Percentiles rank a stretch among this genome's conserved stretches.
Conservation (phyloP, 2,113 vertebrate species). For the Boleophthalmus pectinirostris region DNA sequence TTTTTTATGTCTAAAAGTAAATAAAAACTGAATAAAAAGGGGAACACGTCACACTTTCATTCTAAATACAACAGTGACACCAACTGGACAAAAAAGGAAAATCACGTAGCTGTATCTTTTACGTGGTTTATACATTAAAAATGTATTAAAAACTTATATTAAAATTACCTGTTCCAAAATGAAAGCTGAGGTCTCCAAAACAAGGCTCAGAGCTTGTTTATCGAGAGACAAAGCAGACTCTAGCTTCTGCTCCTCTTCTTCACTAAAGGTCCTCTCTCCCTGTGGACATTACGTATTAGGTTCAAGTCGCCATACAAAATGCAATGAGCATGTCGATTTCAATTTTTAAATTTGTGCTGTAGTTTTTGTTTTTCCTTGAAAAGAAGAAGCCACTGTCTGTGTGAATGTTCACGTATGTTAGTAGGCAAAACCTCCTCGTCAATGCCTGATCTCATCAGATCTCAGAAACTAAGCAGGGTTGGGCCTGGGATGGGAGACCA, state of each 20-base stretch:
- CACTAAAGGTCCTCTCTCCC: constrained; percentile 89
- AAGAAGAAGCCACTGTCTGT: not conserved
- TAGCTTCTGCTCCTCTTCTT: constrained; percentile 95
- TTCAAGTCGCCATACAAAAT: not conserved
- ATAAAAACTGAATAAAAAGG: not conserved
- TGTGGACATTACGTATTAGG: constrained; percentile 50
- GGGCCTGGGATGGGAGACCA: too few species aligned
- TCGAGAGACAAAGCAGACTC: constrained; percentile 87
- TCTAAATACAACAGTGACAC: constrained; percentile 56
- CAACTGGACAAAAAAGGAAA: constrained; percentile 42
- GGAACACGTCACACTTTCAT: not conserved
- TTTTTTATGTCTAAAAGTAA: not conserved
- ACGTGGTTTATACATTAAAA: not conserved
- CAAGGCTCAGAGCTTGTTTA: constrained; percentile 85
- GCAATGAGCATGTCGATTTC: not conserved
- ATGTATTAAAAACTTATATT: not conserved
- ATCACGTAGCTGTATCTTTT: not conserved
- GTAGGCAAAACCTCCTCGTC: too few species aligned
- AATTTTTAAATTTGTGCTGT: not conserved
- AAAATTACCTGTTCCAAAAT: constrained; percentile 88
- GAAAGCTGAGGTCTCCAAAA: constrained; percentile 89
- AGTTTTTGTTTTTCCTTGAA: too few species aligned
- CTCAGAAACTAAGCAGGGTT: too few species aligned
- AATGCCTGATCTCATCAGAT: too few species aligned
- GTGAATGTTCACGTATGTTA: too few species aligned